phyloP scores from a whole-genome alignment of 1,140 invertebrate genomes.

The Laupala kohalensis region DNA sequence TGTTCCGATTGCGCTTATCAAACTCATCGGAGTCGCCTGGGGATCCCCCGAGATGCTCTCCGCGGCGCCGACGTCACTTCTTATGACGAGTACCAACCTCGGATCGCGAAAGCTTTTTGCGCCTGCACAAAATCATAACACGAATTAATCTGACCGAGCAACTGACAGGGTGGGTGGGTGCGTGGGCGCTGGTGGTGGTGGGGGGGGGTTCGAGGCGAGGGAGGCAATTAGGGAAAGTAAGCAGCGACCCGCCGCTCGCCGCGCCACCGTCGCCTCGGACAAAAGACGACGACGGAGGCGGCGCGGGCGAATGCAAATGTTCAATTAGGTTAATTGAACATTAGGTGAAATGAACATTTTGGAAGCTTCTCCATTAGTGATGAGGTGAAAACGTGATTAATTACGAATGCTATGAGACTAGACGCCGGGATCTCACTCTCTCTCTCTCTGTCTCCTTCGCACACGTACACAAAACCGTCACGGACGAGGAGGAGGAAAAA shows the following conservation, averaged over 20 bases:
- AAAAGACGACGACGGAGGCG: neutral
- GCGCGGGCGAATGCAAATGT: slow-evolving; percentile 4
- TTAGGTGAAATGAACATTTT: slow-evolving; percentile 10
- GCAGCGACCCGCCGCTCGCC: neutral
- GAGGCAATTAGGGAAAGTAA: slow-evolving; percentile 5
- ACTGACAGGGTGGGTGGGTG: neutral
- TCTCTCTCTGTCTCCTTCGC: too few species aligned
- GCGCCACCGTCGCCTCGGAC: neutral
- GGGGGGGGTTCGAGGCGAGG: neutral
- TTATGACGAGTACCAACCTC: too few species aligned
- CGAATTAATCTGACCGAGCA: slow-evolving; percentile 5
- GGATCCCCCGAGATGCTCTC: too few species aligned
- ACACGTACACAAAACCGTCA: too few species aligned
- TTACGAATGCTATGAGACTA: slow-evolving; percentile 8
- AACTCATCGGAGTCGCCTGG: too few species aligned
- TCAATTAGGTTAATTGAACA: slow-evolving; percentile 10
- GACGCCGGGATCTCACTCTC: neutral
- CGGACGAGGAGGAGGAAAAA: too few species aligned
- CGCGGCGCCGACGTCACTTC: too few species aligned
- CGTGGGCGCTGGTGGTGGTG: neutral
- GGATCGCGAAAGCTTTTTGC: too few species aligned
- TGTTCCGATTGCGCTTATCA: too few species aligned
- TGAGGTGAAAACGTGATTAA: slow-evolving; percentile 10
- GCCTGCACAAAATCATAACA: slow-evolving; percentile 2
- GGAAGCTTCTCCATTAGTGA: slow-evolving; percentile 4